Evolutionary conservation across 1,140 invertebrate genomes (phyloP).

Genomic region (Bombus ignitus): DNA sequence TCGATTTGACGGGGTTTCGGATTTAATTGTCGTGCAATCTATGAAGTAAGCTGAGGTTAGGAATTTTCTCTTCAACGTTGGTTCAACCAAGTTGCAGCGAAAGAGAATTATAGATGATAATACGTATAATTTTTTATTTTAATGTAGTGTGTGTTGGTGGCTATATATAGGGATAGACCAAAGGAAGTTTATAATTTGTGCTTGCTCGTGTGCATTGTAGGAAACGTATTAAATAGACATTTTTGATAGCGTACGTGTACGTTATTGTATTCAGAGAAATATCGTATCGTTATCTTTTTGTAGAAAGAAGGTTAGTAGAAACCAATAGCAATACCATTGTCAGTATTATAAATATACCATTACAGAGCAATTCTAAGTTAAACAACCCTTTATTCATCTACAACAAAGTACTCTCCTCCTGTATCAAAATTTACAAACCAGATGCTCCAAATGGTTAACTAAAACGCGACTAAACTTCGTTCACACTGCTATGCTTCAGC

Average conservation of each 20-base stretch:
- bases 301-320: no score
- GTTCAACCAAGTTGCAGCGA: no score
- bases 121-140: no score
- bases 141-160: no score
- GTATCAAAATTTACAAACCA: not conserved
- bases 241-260: no score
- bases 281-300: not conserved
- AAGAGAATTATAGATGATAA: no score
- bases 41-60: not conserved
- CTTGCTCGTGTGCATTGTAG: no score
- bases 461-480: not conserved
- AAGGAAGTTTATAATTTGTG: no score
- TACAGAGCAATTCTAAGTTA: not conserved
- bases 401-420: not conserved
- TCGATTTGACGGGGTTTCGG: not conserved
- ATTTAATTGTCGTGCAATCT: constrained; percentile 6
- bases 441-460: constrained; percentile 7
- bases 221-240: no score
- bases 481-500: not conserved
- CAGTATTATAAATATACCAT: not conserved
- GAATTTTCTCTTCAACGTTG: not conserved
- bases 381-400: not conserved
- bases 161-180: no score
- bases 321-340: no score
- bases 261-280: not conserved